These are phyloP conservation scores for Trypoxylus dichotomus DNA, from an alignment of 1,140 invertebrate genomes.

Conservation along the genomic window DNA sequence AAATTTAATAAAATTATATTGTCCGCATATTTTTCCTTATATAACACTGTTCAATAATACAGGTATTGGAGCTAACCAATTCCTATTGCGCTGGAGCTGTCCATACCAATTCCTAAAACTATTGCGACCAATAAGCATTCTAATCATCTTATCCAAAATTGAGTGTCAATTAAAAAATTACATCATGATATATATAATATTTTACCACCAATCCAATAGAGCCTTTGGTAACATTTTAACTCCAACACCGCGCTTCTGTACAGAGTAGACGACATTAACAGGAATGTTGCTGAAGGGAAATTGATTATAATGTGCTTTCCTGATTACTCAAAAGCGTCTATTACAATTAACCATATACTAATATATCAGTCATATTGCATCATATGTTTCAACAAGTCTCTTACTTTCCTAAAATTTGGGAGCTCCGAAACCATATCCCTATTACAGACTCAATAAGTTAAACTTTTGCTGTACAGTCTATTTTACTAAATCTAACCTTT, in stretches of 20 bases:
- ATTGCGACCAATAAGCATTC: slow-evolving; percentile 12
- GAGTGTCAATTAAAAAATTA: not conserved
- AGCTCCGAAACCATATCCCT: too few relatives aligned
- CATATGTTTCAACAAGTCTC: too few relatives aligned
- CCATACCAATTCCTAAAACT: not conserved
- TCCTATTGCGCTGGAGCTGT: slow-evolving; percentile 6
- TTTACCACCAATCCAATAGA: not conserved
- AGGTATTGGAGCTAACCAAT: not conserved
- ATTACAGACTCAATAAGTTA: too few relatives aligned
- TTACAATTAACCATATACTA: not conserved
- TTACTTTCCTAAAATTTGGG: too few relatives aligned
- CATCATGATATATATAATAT: not conserved
- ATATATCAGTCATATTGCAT: not conserved
- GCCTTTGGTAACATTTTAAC: not conserved
- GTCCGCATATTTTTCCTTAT: slow-evolving; percentile 10
- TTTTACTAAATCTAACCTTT: too few relatives aligned
- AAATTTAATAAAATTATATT: not conserved
- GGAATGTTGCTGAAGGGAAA: not conserved
- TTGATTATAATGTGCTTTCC: not conserved
- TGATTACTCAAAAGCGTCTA: not conserved
- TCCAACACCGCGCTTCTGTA: not conserved
- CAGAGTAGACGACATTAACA: not conserved
- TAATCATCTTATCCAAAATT: not conserved
- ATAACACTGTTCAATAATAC: not conserved
- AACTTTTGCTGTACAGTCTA: too few relatives aligned